Evolutionary conservation across 1,140 invertebrate species (phyloP), one percentile per base, ranked within the genome.

Genomic region (Mercenaria mercenaria): DNA sequence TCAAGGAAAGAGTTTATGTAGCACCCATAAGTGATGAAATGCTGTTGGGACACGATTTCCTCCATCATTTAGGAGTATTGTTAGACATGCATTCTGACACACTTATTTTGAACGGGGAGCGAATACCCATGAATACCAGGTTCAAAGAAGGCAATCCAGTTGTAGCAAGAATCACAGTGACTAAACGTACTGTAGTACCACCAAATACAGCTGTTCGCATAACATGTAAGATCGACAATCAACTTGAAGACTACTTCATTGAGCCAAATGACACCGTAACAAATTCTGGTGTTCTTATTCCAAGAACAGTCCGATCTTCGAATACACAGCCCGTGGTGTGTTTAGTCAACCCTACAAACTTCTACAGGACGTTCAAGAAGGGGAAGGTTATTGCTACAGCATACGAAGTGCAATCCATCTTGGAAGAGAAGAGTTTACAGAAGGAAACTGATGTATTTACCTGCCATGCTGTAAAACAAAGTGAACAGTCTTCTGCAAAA

Each of bases 21-120:
- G 77, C 77, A 37, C 77, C 47, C n/a, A 81, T 81, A 20, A 52
- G 43, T 56, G 77, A 81, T 81, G 77, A 81, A 50, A 20, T 81
- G 26, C 39, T 81, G 77, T 32, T 81, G 20, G 77, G 77, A 52
- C 77, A 81, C 56, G 77, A 81, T 32, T 32, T 81, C 13, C 32
- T 81, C 20, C 52, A 56, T 11, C 77, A 81, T 32, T 77, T 77
- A 37, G 41, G 29, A 20, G 39, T 26, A 77, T 23, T 15, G 34
- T 41, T 77, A 23, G 74, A 77, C 29, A 41, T 13, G 74, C 26
- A 15, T 11, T 2, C 74, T 23, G 74, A 77, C 11, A 41, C 34
- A 20, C 50, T 81, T n/a, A n/a, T 81, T 15, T n/a, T 81, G 13
- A 81, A 56, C 11, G 77, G 77, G 10, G 77, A 81, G 50, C 43